These are phyloP conservation scores for Nematolebias whitei DNA, from an alignment of 2,113 vertebrate species.

Conservation along the genomic window DNA sequence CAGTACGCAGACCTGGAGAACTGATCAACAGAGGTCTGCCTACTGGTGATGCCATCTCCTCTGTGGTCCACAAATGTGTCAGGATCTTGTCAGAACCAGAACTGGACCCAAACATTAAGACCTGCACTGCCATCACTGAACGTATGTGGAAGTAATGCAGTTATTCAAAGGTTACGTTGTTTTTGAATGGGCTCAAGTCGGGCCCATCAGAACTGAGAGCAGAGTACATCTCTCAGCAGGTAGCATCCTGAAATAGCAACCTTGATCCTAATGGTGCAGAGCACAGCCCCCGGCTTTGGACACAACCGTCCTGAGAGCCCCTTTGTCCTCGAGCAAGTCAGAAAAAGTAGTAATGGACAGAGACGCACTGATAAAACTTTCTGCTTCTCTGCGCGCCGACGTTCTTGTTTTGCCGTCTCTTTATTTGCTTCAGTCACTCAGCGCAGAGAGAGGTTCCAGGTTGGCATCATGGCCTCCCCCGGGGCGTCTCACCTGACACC, in stretches of 20 bases:
- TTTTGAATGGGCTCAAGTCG: constrained; percentile 62
- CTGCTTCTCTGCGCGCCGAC: constrained; percentile 32
- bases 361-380: constrained; percentile 16
- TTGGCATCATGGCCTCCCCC: constrained; percentile 44
- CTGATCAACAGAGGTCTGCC: no score
- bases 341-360: constrained; percentile 39
- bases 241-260: constrained; percentile 76
- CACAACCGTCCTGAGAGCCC: constrained; percentile 71
- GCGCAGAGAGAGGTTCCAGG: constrained; percentile 41
- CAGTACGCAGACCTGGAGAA: no score
- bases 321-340: constrained; percentile 36
- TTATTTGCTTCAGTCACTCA: constrained; percentile 9
- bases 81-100: background rate
- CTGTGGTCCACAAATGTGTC: constrained; percentile 5
- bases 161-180: constrained; percentile 27
- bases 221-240: constrained; percentile 77
- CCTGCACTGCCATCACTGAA: constrained; percentile 15
- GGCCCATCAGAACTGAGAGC: constrained; percentile 65
- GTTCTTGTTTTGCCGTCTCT: constrained; percentile 22
- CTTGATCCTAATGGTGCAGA: constrained; percentile 81
- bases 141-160: constrained; percentile 14
- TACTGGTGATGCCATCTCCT: no score
- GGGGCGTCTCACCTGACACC: constrained; percentile 61
- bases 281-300: constrained; percentile 66
- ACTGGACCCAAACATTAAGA: background rate